Base-by-base conservation (phyloP, 2,797 vertebrate genomes). In the Myotis findleyi region DNA sequence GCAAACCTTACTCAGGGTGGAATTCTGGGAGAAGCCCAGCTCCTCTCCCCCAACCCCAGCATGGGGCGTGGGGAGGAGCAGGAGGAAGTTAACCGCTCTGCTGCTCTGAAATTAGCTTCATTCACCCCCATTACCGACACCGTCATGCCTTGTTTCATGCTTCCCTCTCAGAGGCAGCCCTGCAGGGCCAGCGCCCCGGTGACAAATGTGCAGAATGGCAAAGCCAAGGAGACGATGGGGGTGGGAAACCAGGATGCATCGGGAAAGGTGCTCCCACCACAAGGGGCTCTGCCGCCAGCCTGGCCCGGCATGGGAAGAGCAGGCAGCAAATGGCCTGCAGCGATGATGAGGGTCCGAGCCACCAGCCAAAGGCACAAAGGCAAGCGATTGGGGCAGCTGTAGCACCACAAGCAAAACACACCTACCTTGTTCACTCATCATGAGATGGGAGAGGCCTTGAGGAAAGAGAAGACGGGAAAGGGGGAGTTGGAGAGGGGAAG, bases 351-450 rank as follows among this genome's bases (percentile, higher is more conserved):
- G 47, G 73, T 91, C 92, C 64, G 36, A 89, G 92, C 49, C 49
- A 76, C 84, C 95, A 96, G 97, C 88, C 96, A 97, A 89, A 95
- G 92, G 71, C 87, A 84, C 0, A 6, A n/a, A 96, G 86, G 90
- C 97, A 96, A 92, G 95, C 97, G 41, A 59, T 68, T 86, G 18
- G 2, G 89, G 77, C 83, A 97, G 98, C 97, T 97, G 96, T 96
- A 97, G 97, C 92, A 96, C 79, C 88, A 76, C 72, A 47, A 96
- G 97, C 95, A 95, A 14, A 53, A 97, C 96, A 86, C 80, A 96
- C 99, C 98, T 99, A 99, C 99, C 99, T 99, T 99, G 99, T 98
- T 99, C 99, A 98, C 99, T 97, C 99, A 99, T 99, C 99, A 99
- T 99, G 99, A 99, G 99, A 98, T 99, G 99, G 97, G 99, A 99